Evolutionary conservation across 92 coral and sea anemone genomes (phyloP), one percentile per base, ranked within the genome.

Genomic region (Umimayanthus kanabou): DNA sequence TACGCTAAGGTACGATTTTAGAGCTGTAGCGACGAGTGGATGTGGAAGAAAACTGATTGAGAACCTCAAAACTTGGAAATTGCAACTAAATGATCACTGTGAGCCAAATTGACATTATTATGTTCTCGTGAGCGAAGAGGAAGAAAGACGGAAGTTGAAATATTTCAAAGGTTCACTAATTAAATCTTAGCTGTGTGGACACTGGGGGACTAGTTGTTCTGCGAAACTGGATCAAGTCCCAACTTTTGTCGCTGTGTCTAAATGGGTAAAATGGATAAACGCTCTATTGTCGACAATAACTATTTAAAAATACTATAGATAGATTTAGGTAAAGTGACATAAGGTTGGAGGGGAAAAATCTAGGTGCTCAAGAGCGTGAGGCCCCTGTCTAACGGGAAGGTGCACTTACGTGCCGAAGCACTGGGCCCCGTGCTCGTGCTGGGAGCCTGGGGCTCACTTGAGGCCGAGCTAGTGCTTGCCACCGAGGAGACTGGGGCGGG

Each of bases 401-500:
- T 55, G 43, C 20, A 83, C 87, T 83, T 83, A 83, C 87, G 67
- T 29, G 67, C 67, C 76, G 87, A 11, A 69, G 77, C 69, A 83
- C 66, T 50, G 37, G 75, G 76, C 86, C 76, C 77, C 33, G 42
- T 42, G 76, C 30, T 28, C 33, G 42, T 42, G 76, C 30, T 28
- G 39, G 78, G 77, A 70, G 78, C 87, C 87, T 69, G 87, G 87
- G 87, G 71, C 43, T 80, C 85, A 80, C 73, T 67, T 29, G 78
- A 83, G 77, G 87, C 87, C 78, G 87, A 67, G 78, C 77, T 83
- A 33, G 78, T 83, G 78, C 47, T 70, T 73, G 87, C 87, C 87
- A 43, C 78, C 87, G 74, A 47, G 87, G 87, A 70, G 87, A 83
- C 87, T 83, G 87, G 78, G 87, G 29, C 76, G 42, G 87, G 76